Base-by-base conservation (phyloP, 2,888 invertebrate genomes). In the Apotomis betuletana region DNA sequence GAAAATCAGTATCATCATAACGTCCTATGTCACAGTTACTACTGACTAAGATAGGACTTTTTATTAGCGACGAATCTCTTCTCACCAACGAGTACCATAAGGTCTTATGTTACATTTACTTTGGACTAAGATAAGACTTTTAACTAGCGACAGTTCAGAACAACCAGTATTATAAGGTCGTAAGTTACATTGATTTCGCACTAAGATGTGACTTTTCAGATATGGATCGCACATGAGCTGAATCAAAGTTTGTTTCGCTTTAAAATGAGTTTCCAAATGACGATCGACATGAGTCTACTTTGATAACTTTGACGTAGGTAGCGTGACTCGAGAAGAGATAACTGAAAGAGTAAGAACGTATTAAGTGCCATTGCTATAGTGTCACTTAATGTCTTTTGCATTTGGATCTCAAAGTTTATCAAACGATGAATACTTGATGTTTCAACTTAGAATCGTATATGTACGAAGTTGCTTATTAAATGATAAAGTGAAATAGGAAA, bases 211-310 rank as follows among this genome's bases (percentile, higher is more conserved):
- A 9, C 49, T 1, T 49, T 49, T 10, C 27, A 27, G 41, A 3
- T 0, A 10, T 12, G 27, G 27, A 27, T 27, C 27, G 27, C 27
- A 2, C 27, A 10, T 49, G 9, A 10, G 49, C 51, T n/a, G 36
- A 49, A 62, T 61, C 61, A 49, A 62, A 62, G 36, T 62, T 62
- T 62, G 62, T 62, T 62, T 49, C 49, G 49, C 49, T 62, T 51
- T 38, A 51, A 62, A 62, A 62, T 62, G 62, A 62, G 62, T 62
- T 62, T 51, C 51, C 51, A 62, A 62, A 51, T 51, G 36, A 59
- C 41, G 59, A 51, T 62, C 51, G 62, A 36, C 62, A n/a, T 12
- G 49, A 62, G 62, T n/a, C 36, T 13, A 38, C 62, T 49, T 51
- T 62, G 51, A 49, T 59, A 44, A 9, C 51, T 36, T 51, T 62